These are phyloP conservation scores for Epirrhoe tristata DNA, from an alignment of 2,888 invertebrate species.

Conservation along the genomic window DNA sequence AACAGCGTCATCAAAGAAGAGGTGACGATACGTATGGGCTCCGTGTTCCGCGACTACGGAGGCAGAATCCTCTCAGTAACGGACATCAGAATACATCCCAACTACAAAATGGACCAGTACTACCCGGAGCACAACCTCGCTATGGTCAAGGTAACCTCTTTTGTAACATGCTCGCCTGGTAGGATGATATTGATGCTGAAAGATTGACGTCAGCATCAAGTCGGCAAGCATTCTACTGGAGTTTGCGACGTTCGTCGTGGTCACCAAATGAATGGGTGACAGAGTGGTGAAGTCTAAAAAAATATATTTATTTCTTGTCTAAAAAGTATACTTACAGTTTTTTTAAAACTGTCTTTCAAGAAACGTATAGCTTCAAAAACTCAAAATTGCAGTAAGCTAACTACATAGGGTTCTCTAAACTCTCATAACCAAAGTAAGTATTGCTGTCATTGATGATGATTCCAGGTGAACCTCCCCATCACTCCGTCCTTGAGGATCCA, in stretches of 20 bases:
- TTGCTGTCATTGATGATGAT: not conserved
- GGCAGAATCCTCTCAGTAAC: conserved; percentile 66
- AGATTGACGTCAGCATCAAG: too few relatives aligned
- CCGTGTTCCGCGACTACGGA: conserved; percentile 77
- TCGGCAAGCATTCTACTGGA: not conserved
- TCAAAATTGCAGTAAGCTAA: too few relatives aligned
- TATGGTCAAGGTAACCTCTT: conserved; percentile 68
- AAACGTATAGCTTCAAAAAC: too few relatives aligned
- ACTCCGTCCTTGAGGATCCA: conserved; percentile 58
- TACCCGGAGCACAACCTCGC: conserved; percentile 80
- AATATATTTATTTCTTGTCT: too few relatives aligned
- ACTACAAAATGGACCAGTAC: conserved; percentile 74
- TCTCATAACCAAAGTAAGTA: too few relatives aligned
- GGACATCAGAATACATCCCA: conserved; percentile 71
- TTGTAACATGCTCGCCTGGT: conserved; percentile 4
- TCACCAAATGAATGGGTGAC: too few relatives aligned
- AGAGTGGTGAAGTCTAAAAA: too few relatives aligned
- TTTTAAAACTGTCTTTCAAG: too few relatives aligned
- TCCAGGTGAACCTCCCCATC: conserved; percentile 69
- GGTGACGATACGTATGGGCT: conserved; percentile 72
- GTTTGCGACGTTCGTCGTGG: too few relatives aligned
- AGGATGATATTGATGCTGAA: not conserved
- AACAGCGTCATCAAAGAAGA: conserved; percentile 72
- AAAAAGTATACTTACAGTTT: too few relatives aligned
- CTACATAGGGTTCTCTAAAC: too few relatives aligned